phyloP scores from a whole-genome alignment of 2,797 vertebrate genomes.

The Xerus rutilus region DNA sequence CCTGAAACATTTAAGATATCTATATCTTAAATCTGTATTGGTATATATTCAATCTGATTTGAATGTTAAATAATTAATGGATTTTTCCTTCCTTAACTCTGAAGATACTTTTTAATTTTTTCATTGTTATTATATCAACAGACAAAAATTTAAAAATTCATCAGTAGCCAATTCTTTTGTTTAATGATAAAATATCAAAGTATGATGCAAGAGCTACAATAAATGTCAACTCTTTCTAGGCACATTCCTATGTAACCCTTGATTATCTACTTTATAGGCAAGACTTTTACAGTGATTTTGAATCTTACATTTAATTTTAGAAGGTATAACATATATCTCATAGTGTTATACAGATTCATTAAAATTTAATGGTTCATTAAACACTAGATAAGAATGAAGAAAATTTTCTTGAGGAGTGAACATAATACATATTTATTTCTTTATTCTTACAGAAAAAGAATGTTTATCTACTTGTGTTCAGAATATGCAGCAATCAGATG shows the following conservation, averaged over 20 bases:
- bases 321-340: background rate
- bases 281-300: background rate
- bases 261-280: background rate
- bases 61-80: slow-evolving; percentile 33
- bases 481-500: slow-evolving; percentile 99
- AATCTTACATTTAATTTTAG: slow-evolving; percentile 14
- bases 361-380: background rate
- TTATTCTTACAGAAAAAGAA: slow-evolving; percentile 95
- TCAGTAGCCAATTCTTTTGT: slow-evolving; percentile 31
- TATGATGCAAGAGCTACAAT: background rate
- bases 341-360: background rate
- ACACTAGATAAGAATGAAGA: background rate
- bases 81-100: slow-evolving; percentile 47
- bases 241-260: background rate
- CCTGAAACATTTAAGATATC: background rate
- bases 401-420: background rate
- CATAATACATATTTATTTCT: slow-evolving; percentile 38
- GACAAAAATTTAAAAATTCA: background rate
- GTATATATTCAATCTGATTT: slow-evolving; percentile 2
- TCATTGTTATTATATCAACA: background rate
- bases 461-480: slow-evolving; percentile 97
- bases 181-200: slow-evolving; percentile 29
- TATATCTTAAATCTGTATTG: background rate
- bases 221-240: background rate
- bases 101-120: background rate